These are phyloP conservation scores for Andrena camellia DNA, from an alignment of 2,888 invertebrate genomes.

Conservation along the genomic window DNA sequence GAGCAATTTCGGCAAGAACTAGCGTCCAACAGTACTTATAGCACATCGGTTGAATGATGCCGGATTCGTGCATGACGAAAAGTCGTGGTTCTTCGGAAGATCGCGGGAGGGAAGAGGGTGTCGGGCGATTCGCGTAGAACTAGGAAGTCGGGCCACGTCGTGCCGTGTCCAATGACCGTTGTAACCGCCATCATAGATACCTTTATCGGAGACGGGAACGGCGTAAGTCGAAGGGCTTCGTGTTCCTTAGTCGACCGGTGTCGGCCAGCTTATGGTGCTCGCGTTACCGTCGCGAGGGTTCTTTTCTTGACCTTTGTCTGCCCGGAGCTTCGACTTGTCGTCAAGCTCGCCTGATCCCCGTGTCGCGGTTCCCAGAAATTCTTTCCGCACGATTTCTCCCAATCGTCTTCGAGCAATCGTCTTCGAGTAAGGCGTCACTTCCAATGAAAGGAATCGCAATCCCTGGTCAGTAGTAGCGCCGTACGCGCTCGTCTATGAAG, in stretches of 20 bases:
- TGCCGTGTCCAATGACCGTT: constrained; percentile 27
- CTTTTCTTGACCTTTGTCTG: constrained; percentile 3
- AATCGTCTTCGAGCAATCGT: not conserved
- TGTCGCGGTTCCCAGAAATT: not conserved
- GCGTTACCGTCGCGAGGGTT: constrained; percentile 35
- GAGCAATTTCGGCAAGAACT: too few relatives aligned
- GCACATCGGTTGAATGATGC: too few relatives aligned
- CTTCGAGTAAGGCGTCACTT: constrained; percentile 20
- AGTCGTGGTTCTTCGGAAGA: not conserved
- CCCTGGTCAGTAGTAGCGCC: constrained; percentile 1
- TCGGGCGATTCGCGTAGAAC: not conserved
- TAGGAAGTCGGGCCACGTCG: not conserved
- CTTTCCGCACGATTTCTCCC: constrained; percentile 43
- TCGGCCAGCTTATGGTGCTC: constrained; percentile 45
- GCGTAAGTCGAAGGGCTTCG: constrained; percentile 64
- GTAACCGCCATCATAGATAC: constrained; percentile 37
- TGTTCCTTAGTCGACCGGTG: constrained; percentile 44
- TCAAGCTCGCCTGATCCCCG: not conserved
- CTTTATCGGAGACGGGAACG: constrained; percentile 46
- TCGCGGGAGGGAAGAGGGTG: not conserved
- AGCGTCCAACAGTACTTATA: too few relatives aligned
- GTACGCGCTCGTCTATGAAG: constrained; percentile 1
- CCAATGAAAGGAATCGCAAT: constrained; percentile 30
- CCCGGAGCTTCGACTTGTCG: not conserved
- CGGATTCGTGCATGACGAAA: too few relatives aligned